These are phyloP conservation scores for Urocolius indicus DNA, from an alignment of 2,113 vertebrate genomes.

Conservation along the genomic window DNA sequence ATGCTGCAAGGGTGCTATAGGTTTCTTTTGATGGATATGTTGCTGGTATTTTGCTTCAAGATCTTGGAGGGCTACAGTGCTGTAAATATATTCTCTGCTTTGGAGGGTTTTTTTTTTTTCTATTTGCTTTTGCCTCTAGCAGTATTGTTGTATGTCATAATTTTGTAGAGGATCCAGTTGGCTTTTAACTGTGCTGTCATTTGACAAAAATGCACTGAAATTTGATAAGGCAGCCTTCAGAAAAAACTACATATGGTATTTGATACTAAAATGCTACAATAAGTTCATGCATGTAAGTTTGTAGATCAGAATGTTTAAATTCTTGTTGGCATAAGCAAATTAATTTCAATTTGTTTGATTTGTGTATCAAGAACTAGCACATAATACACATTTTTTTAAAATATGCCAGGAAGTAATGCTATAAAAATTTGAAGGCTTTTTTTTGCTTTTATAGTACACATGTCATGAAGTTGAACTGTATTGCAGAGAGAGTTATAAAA, in stretches of 20 bases:
- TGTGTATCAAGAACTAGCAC: not conserved
- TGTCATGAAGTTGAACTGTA: not conserved
- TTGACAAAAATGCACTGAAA: constrained; percentile 32
- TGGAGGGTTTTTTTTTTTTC: not conserved
- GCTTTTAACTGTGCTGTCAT: constrained; percentile 12
- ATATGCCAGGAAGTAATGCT: not conserved
- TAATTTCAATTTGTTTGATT: not conserved
- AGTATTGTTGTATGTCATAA: not conserved
- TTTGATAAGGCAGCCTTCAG: not conserved
- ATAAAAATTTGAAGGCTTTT: not conserved
- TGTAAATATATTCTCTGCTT: not conserved
- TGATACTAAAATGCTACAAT: not conserved
- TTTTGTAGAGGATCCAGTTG: constrained; percentile 16
- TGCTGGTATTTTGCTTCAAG: not conserved
- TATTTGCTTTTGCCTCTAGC: not conserved
- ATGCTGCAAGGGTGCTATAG: not conserved
- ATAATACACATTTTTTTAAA: not conserved
- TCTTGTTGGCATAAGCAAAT: not conserved
- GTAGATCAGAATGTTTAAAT: not conserved
- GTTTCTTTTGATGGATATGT: not conserved
- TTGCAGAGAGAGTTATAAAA: not conserved
- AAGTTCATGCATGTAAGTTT: not conserved
- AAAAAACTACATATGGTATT: not conserved
- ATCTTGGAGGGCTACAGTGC: not conserved
- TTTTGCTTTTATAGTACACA: not conserved